phyloP scores from a whole-genome alignment of 2,888 invertebrate species.

The Sycophila texana region DNA sequence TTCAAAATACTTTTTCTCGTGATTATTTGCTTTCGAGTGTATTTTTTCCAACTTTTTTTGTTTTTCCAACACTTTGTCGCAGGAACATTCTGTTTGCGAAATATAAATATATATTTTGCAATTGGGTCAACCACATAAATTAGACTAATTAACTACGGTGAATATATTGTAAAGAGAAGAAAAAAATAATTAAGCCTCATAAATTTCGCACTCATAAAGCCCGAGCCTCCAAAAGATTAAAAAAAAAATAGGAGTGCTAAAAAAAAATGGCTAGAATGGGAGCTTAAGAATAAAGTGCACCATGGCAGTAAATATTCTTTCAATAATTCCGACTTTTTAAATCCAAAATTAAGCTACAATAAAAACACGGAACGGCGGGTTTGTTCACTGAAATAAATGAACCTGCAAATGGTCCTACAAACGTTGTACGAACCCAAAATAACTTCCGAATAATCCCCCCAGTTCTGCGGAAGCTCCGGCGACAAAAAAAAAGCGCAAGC shows the following conservation, averaged over 20 bases:
- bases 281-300: not conserved
- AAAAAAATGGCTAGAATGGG: not conserved
- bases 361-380: slow-evolving; percentile 13
- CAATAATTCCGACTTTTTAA: slow-evolving; percentile 30
- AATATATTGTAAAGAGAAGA: too few species aligned
- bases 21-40: too few species aligned
- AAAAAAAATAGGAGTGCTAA: too few species aligned
- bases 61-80: too few species aligned
- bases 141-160: too few species aligned
- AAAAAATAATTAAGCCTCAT: too few species aligned
- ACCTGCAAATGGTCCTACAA: slow-evolving; percentile 43
- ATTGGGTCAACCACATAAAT: too few species aligned
- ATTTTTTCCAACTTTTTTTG: too few species aligned
- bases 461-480: slow-evolving; percentile 31
- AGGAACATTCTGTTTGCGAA: too few species aligned
- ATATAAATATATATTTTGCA: too few species aligned
- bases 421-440: slow-evolving; percentile 36
- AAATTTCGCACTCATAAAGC: too few species aligned
- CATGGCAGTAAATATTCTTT: slow-evolving; percentile 25
- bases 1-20: too few species aligned
- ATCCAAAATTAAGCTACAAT: slow-evolving; percentile 30
- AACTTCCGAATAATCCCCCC: slow-evolving; percentile 50
- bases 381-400: slow-evolving; percentile 35
- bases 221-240: not conserved
- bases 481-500: not conserved